These are phyloP conservation scores for Sympetrum striolatum DNA, from an alignment of 2,888 invertebrate genomes.

Conservation along the genomic window DNA sequence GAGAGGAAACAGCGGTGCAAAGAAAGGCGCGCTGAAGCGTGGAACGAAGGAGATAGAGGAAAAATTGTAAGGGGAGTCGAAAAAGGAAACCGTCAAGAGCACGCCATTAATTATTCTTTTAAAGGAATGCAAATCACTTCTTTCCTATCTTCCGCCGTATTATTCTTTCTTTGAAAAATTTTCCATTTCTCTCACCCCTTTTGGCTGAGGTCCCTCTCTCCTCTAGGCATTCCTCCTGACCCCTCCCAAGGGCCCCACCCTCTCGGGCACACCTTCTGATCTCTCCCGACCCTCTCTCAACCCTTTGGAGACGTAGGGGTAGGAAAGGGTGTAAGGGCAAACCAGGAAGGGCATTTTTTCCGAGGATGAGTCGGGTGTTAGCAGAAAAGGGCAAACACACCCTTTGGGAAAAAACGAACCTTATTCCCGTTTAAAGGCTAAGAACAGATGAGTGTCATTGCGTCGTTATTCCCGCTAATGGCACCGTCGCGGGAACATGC, in stretches of 20 bases:
- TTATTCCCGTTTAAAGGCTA: not conserved
- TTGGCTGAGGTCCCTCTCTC: not conserved
- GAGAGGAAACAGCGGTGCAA: not conserved
- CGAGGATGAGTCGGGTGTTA: not conserved
- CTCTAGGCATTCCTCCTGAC: not conserved
- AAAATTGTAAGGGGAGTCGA: not conserved
- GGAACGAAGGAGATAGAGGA: not conserved
- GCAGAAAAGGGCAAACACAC: not conserved
- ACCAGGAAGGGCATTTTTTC: conserved; percentile 2
- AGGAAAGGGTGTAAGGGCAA: not conserved
- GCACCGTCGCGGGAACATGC: not conserved
- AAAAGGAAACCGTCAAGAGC: conserved; percentile 44
- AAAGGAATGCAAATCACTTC: conserved; percentile 45
- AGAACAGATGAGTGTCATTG: not conserved
- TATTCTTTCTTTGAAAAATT: conserved; percentile 42
- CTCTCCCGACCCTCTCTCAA: not conserved
- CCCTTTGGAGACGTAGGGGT: not conserved
- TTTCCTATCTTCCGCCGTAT: conserved; percentile 32
- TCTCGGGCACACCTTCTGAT: not conserved
- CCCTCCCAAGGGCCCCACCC: not conserved
- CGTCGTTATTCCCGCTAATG: not conserved
- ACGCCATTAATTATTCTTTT: conserved; percentile 45
- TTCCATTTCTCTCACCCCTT: conserved; percentile 32
- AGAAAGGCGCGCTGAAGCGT: not conserved
- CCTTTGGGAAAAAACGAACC: not conserved